Base-by-base conservation (phyloP, 2,888 invertebrate genomes). In the Aromia moschata region DNA sequence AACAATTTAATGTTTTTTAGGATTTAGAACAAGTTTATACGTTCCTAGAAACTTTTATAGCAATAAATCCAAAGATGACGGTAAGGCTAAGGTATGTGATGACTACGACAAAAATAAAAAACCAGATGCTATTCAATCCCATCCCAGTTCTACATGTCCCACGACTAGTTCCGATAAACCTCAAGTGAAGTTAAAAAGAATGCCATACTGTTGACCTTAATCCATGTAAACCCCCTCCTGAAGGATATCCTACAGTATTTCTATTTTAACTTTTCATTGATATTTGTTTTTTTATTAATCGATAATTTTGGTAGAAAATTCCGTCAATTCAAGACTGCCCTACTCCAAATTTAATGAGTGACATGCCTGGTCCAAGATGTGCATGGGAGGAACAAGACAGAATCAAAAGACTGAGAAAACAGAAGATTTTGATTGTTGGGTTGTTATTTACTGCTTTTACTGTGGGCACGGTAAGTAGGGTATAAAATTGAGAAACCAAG, bases 381-480 rank as follows among this genome's bases (percentile, higher is more conserved):
- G 56, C 66, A 12, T 71, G 65, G 65, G 58, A 69, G 25, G 67
- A 72, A 25, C 44, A 66, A 43, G 61, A 69, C 47, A 51, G 46
- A 25, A 60, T 58, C 40, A 14, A 51, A 20, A 67, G 67, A 43
- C 58, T 61, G 47, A 69, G 58, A 57, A 66, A 68, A 41, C 67
- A 68, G 61, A 68, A 59, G 44, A 62, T 65, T 17, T 61, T 77
- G 18, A 47, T 72, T 41, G 43, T 76, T 30, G 71, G 78, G n/a
- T 60, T 77, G 40, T 54, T 78, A 9, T 61, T 75, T 47, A 65
- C 75, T 10, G 73, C 76, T 30, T 68, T 72, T 30, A 73, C 76
- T 31, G 33, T 77, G 37, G 76, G 72, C 30, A 72, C 71, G 36
- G 76, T 78, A 68, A 67, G 73, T 70, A 58, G 37, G n/a, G n/a